Percentiles rank a stretch among this genome's conserved stretches.
Evolutionary conservation across 2,888 invertebrate species (phyloP).

Genomic region (Plebejus anna): DNA sequence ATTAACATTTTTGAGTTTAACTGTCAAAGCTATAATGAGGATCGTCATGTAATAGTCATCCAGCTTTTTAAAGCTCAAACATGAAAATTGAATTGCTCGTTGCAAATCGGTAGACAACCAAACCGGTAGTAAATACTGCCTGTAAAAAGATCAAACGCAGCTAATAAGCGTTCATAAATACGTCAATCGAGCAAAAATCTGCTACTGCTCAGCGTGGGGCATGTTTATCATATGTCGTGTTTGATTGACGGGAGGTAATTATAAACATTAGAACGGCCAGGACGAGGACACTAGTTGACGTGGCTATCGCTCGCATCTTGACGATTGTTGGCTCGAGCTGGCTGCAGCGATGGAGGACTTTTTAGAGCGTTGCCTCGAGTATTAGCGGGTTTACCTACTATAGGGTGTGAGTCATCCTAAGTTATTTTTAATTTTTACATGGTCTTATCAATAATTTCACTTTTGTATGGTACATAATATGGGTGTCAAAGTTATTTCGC

Average conservation of each 20-base stretch:
- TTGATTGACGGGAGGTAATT: slow-evolving; percentile 76
- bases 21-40: not conserved
- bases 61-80: not conserved
- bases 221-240: slow-evolving; percentile 67
- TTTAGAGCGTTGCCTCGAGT: not conserved
- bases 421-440: no score
- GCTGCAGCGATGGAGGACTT: not conserved
- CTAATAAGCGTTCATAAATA: slow-evolving; percentile 71
- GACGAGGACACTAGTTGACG: slow-evolving; percentile 72
- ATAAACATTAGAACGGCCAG: slow-evolving; percentile 75
- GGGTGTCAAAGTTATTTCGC: no score
- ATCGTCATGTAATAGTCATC: not conserved
- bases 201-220: slow-evolving; percentile 65
- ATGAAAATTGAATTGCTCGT: not conserved
- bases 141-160: slow-evolving; percentile 66
- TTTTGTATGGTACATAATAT: no score
- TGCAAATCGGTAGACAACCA: not conserved
- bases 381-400: not conserved
- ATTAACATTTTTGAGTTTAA: no score
- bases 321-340: slow-evolving; percentile 64
- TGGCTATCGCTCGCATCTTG: slow-evolving; percentile 67
- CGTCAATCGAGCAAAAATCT: slow-evolving; percentile 70
- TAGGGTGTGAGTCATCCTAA: not conserved
- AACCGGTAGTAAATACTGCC: not conserved
- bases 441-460: no score